A percentile compares a stretch with the other conserved stretches of the same genome.
These are phyloP conservation scores for Chrysochloris asiatica DNA, from an alignment of 2,113 vertebrate species.

Conservation along the genomic window DNA sequence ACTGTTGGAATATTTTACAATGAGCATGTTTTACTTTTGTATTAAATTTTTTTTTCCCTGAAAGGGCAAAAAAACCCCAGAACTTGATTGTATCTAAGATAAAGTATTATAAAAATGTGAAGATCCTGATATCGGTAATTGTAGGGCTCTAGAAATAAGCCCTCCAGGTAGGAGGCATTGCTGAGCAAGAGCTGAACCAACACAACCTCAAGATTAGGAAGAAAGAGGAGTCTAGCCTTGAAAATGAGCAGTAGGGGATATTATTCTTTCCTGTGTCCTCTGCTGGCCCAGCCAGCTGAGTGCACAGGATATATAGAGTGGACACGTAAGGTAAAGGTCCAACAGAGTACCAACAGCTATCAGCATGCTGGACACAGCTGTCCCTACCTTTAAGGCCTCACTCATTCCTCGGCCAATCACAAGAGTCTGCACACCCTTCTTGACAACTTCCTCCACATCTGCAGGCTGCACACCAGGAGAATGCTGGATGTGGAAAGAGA, in stretches of 20 bases:
- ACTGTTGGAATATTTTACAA: background rate
- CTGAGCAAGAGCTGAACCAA: background rate
- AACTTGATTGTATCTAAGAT: background rate
- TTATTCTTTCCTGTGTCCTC: background rate
- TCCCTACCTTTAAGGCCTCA: slow-evolving; percentile 93
- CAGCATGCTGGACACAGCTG: background rate
- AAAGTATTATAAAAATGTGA: slow-evolving; percentile 25
- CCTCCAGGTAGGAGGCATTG: background rate
- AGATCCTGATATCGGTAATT: background rate
- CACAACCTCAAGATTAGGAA: background rate
- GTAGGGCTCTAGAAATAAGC: background rate
- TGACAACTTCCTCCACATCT: slow-evolving; percentile 94
- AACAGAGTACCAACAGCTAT: background rate
- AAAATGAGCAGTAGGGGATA: background rate
- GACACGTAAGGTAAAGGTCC: background rate
- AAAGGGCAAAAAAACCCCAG: background rate
- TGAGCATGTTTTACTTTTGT: slow-evolving; percentile 6
- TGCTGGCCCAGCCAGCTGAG: background rate
- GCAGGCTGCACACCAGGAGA: slow-evolving; percentile 95
- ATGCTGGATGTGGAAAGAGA: slow-evolving; percentile 86
- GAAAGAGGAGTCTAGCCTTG: background rate
- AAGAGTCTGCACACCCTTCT: slow-evolving; percentile 88
- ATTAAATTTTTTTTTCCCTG: slow-evolving; percentile 4
- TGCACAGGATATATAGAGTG: background rate
- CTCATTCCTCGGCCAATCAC: slow-evolving; percentile 97